Conservation (phyloP, 2,888 invertebrate species). For the Drosophila flavopinicola region DNA sequence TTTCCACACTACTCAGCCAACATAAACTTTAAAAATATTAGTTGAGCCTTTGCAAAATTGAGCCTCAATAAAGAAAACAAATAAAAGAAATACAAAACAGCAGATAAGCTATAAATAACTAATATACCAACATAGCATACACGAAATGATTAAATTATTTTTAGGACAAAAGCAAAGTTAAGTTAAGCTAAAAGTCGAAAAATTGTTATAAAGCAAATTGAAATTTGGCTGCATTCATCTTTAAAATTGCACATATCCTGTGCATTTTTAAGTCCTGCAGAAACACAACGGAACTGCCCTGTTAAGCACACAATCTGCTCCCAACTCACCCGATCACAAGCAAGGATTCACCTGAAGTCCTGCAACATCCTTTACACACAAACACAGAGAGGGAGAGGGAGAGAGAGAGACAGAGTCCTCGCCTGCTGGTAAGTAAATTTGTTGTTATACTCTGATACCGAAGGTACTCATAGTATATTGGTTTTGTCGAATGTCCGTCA, state of each 20-base stretch:
- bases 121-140: background rate
- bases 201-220: slow-evolving; percentile 3
- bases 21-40: no score
- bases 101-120: background rate
- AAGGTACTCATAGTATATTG: no score
- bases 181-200: background rate
- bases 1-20: no score
- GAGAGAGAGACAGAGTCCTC: no score
- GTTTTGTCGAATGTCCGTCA: no score
- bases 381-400: background rate
- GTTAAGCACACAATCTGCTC: slow-evolving; percentile 9
- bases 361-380: slow-evolving; percentile 12
- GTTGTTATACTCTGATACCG: no score
- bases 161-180: background rate
- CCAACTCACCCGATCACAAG: slow-evolving; percentile 19
- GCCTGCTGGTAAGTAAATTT: slow-evolving; percentile 61
- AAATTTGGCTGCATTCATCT: slow-evolving; percentile 10
- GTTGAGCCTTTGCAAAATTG: no score
- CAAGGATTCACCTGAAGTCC: slow-evolving; percentile 14
- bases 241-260: slow-evolving; percentile 18
- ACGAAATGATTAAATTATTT: background rate
- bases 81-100: no score
- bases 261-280: slow-evolving; percentile 14
- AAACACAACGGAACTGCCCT: slow-evolving; percentile 12
- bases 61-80: no score